These are phyloP conservation scores for Perizoma flavofasciatum DNA, from an alignment of 2,888 invertebrate species.

Conservation along the genomic window DNA sequence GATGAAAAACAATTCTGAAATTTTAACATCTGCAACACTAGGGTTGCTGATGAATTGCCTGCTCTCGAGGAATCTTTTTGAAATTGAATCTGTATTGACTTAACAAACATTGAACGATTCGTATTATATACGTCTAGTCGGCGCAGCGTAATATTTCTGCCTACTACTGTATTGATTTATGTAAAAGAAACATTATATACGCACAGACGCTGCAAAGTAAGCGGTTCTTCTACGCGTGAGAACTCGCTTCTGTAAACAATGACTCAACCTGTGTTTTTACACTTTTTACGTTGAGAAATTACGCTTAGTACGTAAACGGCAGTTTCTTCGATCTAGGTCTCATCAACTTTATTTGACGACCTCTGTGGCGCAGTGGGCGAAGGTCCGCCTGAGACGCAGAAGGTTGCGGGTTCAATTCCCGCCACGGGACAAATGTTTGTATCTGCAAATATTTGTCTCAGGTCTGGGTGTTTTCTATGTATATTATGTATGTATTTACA, in stretches of 20 bases:
- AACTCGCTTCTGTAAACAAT: constrained; percentile 25
- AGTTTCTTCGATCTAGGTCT: constrained; percentile 9
- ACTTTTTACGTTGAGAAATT: constrained; percentile 29
- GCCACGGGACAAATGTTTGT: too few species aligned
- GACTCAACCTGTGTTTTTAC: constrained; percentile 19
- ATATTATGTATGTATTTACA: too few species aligned
- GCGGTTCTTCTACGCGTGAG: constrained; percentile 23
- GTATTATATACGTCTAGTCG: too few species aligned
- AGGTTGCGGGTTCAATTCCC: too few species aligned
- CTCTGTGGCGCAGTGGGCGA: too few species aligned
- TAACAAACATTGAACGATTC: not conserved
- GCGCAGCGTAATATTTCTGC: too few species aligned
- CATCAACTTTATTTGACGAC: not conserved
- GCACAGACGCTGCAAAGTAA: constrained; percentile 12
- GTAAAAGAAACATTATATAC: constrained; percentile 4
- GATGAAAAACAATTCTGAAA: too few species aligned
- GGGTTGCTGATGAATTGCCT: too few species aligned
- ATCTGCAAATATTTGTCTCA: too few species aligned
- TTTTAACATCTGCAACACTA: too few species aligned
- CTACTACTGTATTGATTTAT: not conserved
- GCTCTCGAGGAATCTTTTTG: not conserved
- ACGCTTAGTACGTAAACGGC: constrained; percentile 12
- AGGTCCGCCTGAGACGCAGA: too few species aligned
- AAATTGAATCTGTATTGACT: not conserved
- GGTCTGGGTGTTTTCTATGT: too few species aligned